Evolutionary conservation across 2,113 vertebrate species (phyloP).

Genomic region (Rousettus leschenaultii): DNA sequence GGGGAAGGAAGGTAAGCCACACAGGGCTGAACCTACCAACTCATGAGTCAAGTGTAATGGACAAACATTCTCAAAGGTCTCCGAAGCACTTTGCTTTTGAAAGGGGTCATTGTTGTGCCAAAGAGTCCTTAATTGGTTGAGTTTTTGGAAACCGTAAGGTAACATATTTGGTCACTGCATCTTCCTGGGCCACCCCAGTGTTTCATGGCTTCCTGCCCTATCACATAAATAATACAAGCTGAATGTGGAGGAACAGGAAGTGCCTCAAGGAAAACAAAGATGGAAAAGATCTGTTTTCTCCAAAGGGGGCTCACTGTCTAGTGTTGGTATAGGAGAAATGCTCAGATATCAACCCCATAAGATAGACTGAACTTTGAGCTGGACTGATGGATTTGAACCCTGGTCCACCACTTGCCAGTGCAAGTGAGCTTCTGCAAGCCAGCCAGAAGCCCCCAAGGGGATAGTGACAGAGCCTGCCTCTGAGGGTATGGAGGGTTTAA

Average conservation of each 20-base stretch:
- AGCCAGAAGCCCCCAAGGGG: background rate
- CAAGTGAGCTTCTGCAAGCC: background rate
- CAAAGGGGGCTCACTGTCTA: background rate
- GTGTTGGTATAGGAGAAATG: background rate
- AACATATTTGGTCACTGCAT: background rate
- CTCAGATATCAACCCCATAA: background rate
- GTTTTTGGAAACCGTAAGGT: background rate
- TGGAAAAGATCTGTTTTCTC: background rate
- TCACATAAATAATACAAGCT: background rate
- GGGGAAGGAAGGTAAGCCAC: too few species aligned
- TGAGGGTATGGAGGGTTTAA: background rate
- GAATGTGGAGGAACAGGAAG: background rate
- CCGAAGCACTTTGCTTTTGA: background rate
- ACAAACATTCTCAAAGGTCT: background rate
- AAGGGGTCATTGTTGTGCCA: background rate
- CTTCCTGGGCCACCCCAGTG: background rate
- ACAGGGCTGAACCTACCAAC: background rate
- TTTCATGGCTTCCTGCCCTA: background rate
- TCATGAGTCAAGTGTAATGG: background rate
- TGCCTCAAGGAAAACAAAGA: background rate
- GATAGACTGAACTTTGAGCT: background rate
- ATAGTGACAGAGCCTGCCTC: too few species aligned
- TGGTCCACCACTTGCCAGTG: background rate
- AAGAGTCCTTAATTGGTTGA: background rate
- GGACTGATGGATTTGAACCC: background rate